Percentiles rank a stretch among this genome's conserved stretches.
These are phyloP conservation scores for Dromaius novaehollandiae DNA, from an alignment of 2,113 vertebrate species.

Conservation along the genomic window DNA sequence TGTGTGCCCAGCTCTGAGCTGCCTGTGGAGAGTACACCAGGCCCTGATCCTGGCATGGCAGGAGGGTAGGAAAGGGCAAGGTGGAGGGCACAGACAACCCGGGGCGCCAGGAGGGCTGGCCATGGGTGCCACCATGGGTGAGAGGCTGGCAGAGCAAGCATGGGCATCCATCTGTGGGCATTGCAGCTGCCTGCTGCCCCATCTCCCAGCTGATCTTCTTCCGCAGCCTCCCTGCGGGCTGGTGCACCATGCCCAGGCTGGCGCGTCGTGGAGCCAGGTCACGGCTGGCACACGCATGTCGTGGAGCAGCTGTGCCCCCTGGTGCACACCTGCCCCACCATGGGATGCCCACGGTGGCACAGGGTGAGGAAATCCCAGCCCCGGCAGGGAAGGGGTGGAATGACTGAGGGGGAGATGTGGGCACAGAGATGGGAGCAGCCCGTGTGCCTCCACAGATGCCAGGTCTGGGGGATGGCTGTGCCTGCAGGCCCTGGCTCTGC, in stretches of 20 bases:
- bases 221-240: background rate
- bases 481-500: background rate
- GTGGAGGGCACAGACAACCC: too few relatives aligned
- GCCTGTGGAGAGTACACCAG: accelerated
- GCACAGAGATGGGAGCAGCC: background rate
- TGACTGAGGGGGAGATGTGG: background rate
- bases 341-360: background rate
- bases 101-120: background rate
- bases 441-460: accelerated
- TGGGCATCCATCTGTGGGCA: too few relatives aligned
- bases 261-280: background rate
- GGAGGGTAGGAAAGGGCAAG: background rate
- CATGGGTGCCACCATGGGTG: background rate
- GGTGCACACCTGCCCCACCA: too few relatives aligned
- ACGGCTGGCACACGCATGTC: background rate
- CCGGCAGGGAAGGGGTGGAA: background rate
- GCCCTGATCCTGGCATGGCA: accelerated
- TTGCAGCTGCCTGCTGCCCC: too few relatives aligned
- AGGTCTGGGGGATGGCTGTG: background rate
- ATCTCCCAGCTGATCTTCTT: background rate
- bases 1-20: background rate
- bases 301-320: background rate
- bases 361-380: background rate
- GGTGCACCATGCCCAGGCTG: background rate
- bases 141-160: background rate